These are phyloP conservation scores for Cacoxenus indagator DNA, from an alignment of 2,888 invertebrate species.

Conservation along the genomic window DNA sequence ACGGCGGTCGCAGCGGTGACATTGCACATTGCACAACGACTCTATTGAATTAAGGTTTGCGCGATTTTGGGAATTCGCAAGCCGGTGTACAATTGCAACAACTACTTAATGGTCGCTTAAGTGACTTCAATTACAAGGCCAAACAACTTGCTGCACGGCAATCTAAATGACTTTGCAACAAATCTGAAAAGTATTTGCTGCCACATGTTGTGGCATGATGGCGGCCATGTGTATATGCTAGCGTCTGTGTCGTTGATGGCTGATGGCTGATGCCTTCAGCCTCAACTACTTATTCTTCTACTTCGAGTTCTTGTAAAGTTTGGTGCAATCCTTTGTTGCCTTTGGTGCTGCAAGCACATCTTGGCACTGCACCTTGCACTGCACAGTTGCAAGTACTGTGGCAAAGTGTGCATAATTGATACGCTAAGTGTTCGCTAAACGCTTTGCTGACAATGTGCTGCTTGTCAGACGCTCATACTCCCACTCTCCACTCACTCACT, in stretches of 20 bases:
- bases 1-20: too few relatives aligned
- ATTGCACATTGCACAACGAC: background rate
- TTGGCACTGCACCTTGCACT: constrained; percentile 39
- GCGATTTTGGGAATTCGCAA: background rate
- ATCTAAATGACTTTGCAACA: constrained; percentile 21
- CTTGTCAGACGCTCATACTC: background rate
- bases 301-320: background rate
- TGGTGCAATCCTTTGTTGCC: background rate
- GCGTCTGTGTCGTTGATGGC: background rate
- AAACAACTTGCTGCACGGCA: background rate
- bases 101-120: constrained; percentile 5
- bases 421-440: constrained; percentile 55
- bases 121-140: constrained; percentile 21
- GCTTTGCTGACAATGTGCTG: constrained; percentile 53
- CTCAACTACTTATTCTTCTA: background rate
- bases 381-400: constrained; percentile 48
- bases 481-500: background rate
- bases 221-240: background rate
- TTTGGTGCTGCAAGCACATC: constrained; percentile 27
- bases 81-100: background rate
- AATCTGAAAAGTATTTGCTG: constrained; percentile 18
- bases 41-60: constrained; percentile 15
- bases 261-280: too few relatives aligned
- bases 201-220: constrained; percentile 8
- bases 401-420: constrained; percentile 51